phyloP scores from a whole-genome alignment of 2,113 vertebrate genomes.

The Antennarius striatus region DNA sequence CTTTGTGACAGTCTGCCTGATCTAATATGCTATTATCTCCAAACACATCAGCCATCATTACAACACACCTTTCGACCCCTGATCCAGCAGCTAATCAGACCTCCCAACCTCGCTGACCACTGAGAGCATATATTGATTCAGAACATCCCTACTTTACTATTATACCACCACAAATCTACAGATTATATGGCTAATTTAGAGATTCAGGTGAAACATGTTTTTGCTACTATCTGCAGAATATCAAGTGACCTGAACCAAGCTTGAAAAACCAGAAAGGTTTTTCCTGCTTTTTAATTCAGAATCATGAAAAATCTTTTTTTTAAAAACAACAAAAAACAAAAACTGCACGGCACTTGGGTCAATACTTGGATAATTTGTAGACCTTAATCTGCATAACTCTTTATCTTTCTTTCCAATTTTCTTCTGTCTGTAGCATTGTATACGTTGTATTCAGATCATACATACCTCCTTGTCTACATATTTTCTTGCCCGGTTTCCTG shows the following conservation, averaged over 20 bases:
- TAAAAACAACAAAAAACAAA: background rate
- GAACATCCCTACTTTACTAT: constrained; percentile 4
- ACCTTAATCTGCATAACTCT: constrained; percentile 32
- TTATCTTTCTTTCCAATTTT: constrained; percentile 2
- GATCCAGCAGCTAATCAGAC: constrained; percentile 62
- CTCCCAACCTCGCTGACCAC: constrained; percentile 30
- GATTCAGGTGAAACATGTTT: background rate
- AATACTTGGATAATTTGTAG: constrained; percentile 52
- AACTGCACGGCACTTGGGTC: constrained; percentile 27
- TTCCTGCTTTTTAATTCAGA: background rate
- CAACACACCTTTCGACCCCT: constrained; percentile 63
- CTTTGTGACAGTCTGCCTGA: constrained; percentile 20
- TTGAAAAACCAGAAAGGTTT: background rate
- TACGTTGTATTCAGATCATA: constrained; percentile 80
- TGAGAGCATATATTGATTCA: constrained; percentile 6
- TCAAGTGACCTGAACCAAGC: background rate
- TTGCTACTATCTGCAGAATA: constrained; percentile 8
- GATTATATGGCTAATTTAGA: constrained; percentile 35
- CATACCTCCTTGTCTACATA: constrained; percentile 99
- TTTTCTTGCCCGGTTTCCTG: constrained; percentile 99
- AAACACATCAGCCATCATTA: constrained; percentile 54
- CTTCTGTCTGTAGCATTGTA: constrained; percentile 38
- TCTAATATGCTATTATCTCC: constrained; percentile 45
- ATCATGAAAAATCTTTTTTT: background rate
- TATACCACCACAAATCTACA: constrained; percentile 29